Evolutionary conservation across 2,888 invertebrate species (phyloP).

Genomic region (Patella ulyssiponensis): DNA sequence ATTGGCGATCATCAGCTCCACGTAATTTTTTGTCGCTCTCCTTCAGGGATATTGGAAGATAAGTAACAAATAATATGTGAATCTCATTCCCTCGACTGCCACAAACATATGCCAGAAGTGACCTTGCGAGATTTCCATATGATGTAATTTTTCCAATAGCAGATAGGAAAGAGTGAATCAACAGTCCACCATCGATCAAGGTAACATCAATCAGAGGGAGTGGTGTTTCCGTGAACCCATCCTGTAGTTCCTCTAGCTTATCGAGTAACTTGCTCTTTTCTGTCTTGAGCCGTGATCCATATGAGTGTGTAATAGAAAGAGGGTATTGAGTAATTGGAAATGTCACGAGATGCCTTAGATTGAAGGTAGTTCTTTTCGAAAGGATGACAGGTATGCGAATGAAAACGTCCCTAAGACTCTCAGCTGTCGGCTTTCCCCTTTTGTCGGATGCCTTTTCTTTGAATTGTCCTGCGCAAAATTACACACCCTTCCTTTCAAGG

Average conservation of each 20-base stretch:
- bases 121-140: constrained; percentile 23
- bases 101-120: constrained; percentile 18
- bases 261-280: constrained; percentile 24
- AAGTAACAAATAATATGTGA: constrained; percentile 27
- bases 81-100: constrained; percentile 16
- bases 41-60: constrained; percentile 16
- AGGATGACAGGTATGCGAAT: too few species aligned
- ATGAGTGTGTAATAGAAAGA: not conserved
- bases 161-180: constrained; percentile 24
- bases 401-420: not conserved
- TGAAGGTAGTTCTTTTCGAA: too few species aligned
- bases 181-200: constrained; percentile 30
- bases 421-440: not conserved
- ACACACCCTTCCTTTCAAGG: not conserved
- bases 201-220: constrained; percentile 21
- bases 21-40: constrained; percentile 19
- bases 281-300: constrained; percentile 27
- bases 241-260: constrained; percentile 16
- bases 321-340: constrained; percentile 10
- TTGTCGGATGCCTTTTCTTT: not conserved
- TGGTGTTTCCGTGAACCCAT: not conserved
- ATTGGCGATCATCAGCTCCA: constrained; percentile 16
- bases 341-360: too few species aligned
- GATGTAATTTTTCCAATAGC: constrained; percentile 16
- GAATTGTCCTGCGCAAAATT: not conserved